Evolutionary conservation across 2,888 invertebrate species (phyloP).

Genomic region (Scaptomyza polygonia): DNA sequence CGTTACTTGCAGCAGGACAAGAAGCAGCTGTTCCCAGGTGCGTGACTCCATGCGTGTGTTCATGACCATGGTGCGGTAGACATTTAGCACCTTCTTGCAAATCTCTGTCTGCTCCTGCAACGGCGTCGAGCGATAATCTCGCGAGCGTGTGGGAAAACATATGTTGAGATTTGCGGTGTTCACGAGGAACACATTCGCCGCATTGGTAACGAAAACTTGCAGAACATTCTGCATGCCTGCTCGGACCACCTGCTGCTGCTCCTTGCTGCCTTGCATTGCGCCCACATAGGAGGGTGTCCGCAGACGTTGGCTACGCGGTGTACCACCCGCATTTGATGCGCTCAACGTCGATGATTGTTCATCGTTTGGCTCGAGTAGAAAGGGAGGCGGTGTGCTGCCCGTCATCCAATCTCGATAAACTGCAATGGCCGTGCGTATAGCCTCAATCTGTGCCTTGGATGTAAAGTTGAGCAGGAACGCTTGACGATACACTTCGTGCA

Average conservation of each 20-base stretch:
- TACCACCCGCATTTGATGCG: conserved; percentile 77
- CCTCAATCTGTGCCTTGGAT: conserved; percentile 90
- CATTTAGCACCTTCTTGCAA: conserved; percentile 97
- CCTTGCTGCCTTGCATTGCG: conserved; percentile 87
- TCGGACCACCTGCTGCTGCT: conserved; percentile 89
- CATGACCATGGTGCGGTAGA: conserved; percentile 98
- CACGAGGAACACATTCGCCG: conserved; percentile 96
- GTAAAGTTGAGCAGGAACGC: conserved; percentile 94
- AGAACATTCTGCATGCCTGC: conserved; percentile 90
- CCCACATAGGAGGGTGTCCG: conserved; percentile 94
- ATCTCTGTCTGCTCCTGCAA: conserved; percentile 97
- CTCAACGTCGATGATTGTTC: conserved; percentile 25
- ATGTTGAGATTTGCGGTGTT: conserved; percentile 83
- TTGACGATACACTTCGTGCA: conserved; percentile 97
- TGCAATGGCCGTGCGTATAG: conserved; percentile 94
- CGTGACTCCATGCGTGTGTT: conserved; percentile 95
- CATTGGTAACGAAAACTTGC: conserved; percentile 94
- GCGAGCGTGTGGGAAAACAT: conserved; percentile 87
- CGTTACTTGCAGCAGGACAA: conserved; percentile 95
- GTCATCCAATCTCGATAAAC: conserved; percentile 98
- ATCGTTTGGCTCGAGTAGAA: conserved; percentile 90
- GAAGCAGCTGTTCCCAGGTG: conserved; percentile 96
- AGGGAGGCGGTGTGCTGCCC: conserved; percentile 91
- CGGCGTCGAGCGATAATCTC: conserved; percentile 87
- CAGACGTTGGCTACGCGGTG: conserved; percentile 86